phyloP scores from a whole-genome alignment of 2,113 vertebrate genomes.

The Oreotrochilus melanogaster region DNA sequence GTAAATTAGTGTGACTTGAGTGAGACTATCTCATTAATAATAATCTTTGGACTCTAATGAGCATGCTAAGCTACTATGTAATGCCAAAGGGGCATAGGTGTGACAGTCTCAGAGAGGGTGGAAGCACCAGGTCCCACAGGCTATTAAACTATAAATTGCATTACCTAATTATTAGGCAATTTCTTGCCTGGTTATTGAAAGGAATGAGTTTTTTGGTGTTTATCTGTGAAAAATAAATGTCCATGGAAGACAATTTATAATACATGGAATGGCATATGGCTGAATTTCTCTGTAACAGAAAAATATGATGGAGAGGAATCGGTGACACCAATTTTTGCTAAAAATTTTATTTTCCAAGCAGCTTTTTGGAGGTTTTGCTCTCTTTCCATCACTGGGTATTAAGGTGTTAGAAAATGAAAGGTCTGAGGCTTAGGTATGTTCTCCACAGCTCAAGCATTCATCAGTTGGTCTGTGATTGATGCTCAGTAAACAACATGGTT shows the following conservation, averaged over 20 bases:
- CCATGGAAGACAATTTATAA: not conserved
- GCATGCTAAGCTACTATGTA: slow-evolving; percentile 26
- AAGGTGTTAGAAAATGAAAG: not conserved
- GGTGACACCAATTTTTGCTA: not conserved
- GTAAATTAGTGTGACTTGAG: slow-evolving; percentile 24
- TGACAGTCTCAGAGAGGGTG: slow-evolving; percentile 43
- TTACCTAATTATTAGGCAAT: slow-evolving; percentile 62
- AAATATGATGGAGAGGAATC: not conserved
- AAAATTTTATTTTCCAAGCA: not conserved
- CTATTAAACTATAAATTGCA: slow-evolving; percentile 51
- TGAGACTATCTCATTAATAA: slow-evolving; percentile 63
- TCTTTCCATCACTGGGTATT: not conserved
- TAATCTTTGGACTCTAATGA: slow-evolving; percentile 55
- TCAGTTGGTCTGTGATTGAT: not conserved
- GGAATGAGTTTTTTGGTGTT: not conserved
- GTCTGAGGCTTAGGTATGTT: not conserved
- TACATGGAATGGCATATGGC: not conserved
- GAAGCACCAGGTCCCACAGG: slow-evolving; percentile 53
- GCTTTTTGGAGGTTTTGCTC: not conserved
- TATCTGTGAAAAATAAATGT: slow-evolving; percentile 15
- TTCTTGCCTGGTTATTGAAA: slow-evolving; percentile 42
- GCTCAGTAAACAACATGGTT: not conserved
- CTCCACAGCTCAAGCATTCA: not conserved
- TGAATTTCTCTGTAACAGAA: not conserved
- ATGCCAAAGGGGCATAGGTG: slow-evolving; percentile 59